Conservation (phyloP, 1,140 invertebrate species). For the Delia radicum region DNA sequence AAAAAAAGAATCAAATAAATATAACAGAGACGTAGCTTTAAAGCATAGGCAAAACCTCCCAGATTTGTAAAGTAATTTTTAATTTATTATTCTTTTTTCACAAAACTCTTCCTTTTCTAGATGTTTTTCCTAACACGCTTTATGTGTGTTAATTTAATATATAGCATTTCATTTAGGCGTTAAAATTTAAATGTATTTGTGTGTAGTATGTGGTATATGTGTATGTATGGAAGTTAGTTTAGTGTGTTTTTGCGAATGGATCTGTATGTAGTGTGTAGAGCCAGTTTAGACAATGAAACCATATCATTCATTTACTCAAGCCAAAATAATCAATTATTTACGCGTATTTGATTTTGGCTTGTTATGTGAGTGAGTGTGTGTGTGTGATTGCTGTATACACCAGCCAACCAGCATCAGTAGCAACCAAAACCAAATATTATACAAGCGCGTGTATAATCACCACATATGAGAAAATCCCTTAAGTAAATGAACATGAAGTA, state of each 20-base stretch:
- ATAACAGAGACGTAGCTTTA: neutral
- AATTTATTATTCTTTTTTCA: too few species aligned
- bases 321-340: constrained; percentile 31
- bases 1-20: neutral
- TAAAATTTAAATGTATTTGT: neutral
- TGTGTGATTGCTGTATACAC: constrained; percentile 22
- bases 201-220: neutral
- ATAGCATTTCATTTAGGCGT: neutral
- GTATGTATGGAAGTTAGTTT: neutral
- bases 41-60: neutral
- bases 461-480: neutral
- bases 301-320: constrained; percentile 20
- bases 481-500: neutral
- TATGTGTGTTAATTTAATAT: neutral
- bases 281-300: neutral
- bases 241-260: neutral
- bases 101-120: neutral
- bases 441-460: neutral
- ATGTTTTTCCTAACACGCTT: neutral
- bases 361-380: too few species aligned
- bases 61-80: too few species aligned
- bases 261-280: neutral
- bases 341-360: constrained; percentile 25
- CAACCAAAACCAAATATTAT: neutral
- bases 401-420: neutral